These are phyloP conservation scores for Calameuta pallipes DNA, from an alignment of 2,888 invertebrate species.

Conservation along the genomic window DNA sequence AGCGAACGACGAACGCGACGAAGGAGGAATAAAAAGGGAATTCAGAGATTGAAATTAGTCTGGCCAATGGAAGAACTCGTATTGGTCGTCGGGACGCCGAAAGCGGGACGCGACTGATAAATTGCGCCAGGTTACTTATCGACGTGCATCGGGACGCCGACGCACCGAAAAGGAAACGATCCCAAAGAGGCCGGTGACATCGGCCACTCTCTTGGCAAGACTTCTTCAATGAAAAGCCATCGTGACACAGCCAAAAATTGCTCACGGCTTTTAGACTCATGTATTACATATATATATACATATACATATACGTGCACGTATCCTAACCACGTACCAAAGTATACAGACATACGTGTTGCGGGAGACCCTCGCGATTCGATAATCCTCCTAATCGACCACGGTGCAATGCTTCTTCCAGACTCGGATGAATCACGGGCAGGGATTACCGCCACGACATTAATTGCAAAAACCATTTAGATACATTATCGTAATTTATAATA, in stretches of 20 bases:
- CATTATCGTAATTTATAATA: background rate
- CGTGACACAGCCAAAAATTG: background rate
- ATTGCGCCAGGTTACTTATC: background rate
- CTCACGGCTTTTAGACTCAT: background rate
- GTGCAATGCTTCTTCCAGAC: background rate
- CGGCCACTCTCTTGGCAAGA: background rate
- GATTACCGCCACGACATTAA: background rate
- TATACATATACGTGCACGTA: background rate
- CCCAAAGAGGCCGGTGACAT: background rate
- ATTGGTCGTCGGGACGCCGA: background rate
- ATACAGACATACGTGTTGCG: background rate
- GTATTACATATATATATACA: no score
- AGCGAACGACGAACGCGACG: background rate
- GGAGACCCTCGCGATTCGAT: background rate
- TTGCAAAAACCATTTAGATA: background rate
- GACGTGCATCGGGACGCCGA: background rate
- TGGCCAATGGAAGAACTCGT: background rate
- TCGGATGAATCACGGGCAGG: background rate
- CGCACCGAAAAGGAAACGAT: background rate
- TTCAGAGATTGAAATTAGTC: constrained; percentile 7
- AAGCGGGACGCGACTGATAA: constrained; percentile 4
- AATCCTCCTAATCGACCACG: background rate
- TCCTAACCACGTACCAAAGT: background rate
- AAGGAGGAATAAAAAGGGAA: background rate
- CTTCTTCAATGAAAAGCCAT: background rate